Evolutionary conservation across 2,888 invertebrate genomes (phyloP).

Genomic region (Yponomeuta sedellus): DNA sequence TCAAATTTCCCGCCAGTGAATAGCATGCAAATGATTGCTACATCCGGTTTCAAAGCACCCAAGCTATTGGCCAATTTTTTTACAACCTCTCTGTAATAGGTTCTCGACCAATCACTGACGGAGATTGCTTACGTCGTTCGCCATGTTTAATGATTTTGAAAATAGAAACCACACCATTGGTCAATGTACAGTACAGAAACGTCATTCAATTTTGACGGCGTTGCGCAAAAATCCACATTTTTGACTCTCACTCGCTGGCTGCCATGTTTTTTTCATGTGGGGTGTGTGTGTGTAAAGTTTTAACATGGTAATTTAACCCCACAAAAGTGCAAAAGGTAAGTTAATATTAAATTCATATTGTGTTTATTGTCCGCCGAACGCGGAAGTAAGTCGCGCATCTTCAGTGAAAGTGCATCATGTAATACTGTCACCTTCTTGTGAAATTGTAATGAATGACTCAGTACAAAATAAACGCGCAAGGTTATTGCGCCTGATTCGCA

Average conservation of each 20-base stretch:
- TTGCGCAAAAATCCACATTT: slow-evolving; percentile 67
- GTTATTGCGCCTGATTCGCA: slow-evolving; percentile 28
- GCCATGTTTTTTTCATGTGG: slow-evolving; percentile 88
- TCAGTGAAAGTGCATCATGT: slow-evolving; percentile 76
- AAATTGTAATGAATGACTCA: slow-evolving; percentile 67
- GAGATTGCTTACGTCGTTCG: slow-evolving; percentile 28
- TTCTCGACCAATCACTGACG: slow-evolving; percentile 50
- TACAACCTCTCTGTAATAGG: not conserved
- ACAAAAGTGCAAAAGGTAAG: slow-evolving; percentile 66
- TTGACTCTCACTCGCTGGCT: slow-evolving; percentile 67
- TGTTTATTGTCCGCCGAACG: slow-evolving; percentile 35
- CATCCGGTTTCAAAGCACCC: not conserved
- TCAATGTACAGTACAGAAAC: slow-evolving; percentile 38
- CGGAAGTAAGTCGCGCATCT: slow-evolving; percentile 53
- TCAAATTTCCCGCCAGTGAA: not conserved
- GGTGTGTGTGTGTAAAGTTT: slow-evolving; percentile 74
- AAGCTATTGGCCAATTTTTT: not conserved
- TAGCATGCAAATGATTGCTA: not conserved
- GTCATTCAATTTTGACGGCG: slow-evolving; percentile 66
- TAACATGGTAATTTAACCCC: slow-evolving; percentile 70
- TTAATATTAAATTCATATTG: slow-evolving; percentile 34
- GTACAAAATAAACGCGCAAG: slow-evolving; percentile 40
- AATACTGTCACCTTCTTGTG: slow-evolving; percentile 70
- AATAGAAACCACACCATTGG: slow-evolving; percentile 53
- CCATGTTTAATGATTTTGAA: slow-evolving; percentile 60